These are phyloP conservation scores for Aplysina aerophoba DNA, from an alignment of 37 sponge, comb jelly and placozoan species.

Conservation along the genomic window DNA sequence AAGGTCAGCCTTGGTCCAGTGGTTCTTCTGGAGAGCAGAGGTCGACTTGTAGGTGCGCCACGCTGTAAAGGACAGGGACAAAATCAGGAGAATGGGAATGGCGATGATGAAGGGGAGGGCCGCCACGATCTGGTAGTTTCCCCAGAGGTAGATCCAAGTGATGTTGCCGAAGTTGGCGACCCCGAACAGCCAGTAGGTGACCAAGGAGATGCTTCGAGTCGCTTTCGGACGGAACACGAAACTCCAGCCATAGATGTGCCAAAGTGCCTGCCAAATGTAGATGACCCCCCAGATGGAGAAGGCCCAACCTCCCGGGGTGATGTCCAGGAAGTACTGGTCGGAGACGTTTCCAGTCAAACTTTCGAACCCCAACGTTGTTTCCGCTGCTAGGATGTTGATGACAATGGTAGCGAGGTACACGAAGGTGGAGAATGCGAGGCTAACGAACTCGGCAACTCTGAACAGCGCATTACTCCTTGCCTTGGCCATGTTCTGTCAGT, in stretches of 20 bases:
- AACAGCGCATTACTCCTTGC: no score
- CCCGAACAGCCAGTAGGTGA: constrained; percentile 26
- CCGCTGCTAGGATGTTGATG: not conserved
- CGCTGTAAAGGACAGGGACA: not conserved
- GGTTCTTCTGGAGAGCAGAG: not conserved
- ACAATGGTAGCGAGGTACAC: not conserved
- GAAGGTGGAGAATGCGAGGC: not conserved
- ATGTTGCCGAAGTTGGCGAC: constrained; percentile 30
- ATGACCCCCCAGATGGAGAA: constrained; percentile 73
- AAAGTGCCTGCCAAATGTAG: constrained; percentile 63
- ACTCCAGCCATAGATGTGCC: constrained; percentile 63
- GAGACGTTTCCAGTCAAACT: constrained; percentile 24
- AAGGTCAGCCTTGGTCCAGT: constrained; percentile 12
- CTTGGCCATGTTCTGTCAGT: no score
- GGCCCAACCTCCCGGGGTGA: constrained; percentile 61
- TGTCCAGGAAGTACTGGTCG: constrained; percentile 28
- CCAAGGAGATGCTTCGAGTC: constrained; percentile 22
- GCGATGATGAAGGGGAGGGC: constrained; percentile 48
- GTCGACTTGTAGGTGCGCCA: constrained; percentile 27
- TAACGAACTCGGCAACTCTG: no score
- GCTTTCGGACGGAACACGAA: constrained; percentile 56
- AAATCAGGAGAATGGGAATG: not conserved
- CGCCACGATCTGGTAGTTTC: constrained; percentile 35
- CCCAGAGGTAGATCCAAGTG: constrained; percentile 51
- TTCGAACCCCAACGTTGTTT: constrained; percentile 5